Evolutionary conservation across 1,140 invertebrate species (phyloP), one percentile per base, ranked within the genome.

Genomic region (Drosophila baimaii): DNA sequence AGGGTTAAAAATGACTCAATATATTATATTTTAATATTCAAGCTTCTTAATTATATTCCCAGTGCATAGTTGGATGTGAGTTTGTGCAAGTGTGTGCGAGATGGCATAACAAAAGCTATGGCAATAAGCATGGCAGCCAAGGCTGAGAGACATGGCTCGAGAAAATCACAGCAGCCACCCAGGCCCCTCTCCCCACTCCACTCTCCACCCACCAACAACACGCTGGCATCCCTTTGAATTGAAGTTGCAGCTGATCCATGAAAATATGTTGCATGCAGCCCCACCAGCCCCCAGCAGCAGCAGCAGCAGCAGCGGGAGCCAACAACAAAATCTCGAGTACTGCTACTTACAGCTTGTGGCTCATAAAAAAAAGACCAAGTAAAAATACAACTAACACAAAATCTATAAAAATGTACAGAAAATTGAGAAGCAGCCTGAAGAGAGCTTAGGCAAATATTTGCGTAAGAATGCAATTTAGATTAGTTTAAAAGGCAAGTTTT

Each of bases 241-340:
- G 62, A 79, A 85, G 86, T 70, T 90, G 79, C 88, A 90, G 80
- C 80, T 90, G 88, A 90, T 90, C 88, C 82, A 90, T 90, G 81
- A 88, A 88, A 90, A 75, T 90, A 81, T 90, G 79, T 90, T 81
- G 82, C 80, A 81, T 83, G 68, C 73, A 70, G 52, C 75, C 57
- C 63, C 46, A 33, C 2, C 17, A 52, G 29, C 25, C n/a, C n/a
- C n/a, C n/a, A 49, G 23, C 44, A 47, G 43, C 56, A 72, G 56
- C 70, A 56, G n/a, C 55, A 51, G 33, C 54, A 23, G 21, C 19
- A 15, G 43, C 46, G n/a, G n/a, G n/a, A n/a, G n/a, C n/a, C n/a
- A 82, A 68, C 61, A 68, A 64, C 58, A 58, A 59, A 62, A 61
- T 51, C 71, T 88, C 71, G 82, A 85, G 82, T 85, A 61, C 69